Percentiles rank a stretch among this genome's conserved stretches.
Conservation (phyloP, 2,113 vertebrate species). For the Aldabrachelys gigantea region DNA sequence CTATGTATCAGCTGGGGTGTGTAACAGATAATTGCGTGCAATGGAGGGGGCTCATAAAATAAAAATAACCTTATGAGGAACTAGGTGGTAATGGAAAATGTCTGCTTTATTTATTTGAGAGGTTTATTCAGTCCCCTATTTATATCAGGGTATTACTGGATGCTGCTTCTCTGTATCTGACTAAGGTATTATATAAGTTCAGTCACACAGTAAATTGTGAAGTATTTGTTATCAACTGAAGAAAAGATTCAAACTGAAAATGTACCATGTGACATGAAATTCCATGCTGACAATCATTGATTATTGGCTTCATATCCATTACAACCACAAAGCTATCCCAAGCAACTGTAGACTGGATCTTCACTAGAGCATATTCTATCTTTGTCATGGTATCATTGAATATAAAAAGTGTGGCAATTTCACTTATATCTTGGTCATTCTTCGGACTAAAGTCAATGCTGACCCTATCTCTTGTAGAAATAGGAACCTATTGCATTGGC, state of each 20-base stretch:
- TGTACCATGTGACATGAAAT: rapidly evolving
- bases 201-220: background rate
- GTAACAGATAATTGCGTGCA: background rate
- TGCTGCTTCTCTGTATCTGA: background rate
- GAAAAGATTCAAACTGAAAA: background rate
- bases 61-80: background rate
- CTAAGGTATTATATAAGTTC: background rate
- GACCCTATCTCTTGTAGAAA: too few relatives aligned
- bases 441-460: too few relatives aligned
- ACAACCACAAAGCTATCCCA: background rate
- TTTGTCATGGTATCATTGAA: background rate
- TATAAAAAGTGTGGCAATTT: too few relatives aligned
- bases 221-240: background rate
- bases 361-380: background rate
- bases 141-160: background rate
- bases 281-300: background rate
- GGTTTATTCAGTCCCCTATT: rapidly evolving
- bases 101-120: background rate
- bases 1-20: background rate
- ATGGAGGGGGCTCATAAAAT: background rate
- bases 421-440: too few relatives aligned
- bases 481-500: too few relatives aligned
- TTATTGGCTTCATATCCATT: background rate
- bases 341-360: background rate
- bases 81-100: background rate